These are phyloP conservation scores for Nycticebus coucang DNA, from an alignment of 2,113 vertebrate species.

Conservation along the genomic window DNA sequence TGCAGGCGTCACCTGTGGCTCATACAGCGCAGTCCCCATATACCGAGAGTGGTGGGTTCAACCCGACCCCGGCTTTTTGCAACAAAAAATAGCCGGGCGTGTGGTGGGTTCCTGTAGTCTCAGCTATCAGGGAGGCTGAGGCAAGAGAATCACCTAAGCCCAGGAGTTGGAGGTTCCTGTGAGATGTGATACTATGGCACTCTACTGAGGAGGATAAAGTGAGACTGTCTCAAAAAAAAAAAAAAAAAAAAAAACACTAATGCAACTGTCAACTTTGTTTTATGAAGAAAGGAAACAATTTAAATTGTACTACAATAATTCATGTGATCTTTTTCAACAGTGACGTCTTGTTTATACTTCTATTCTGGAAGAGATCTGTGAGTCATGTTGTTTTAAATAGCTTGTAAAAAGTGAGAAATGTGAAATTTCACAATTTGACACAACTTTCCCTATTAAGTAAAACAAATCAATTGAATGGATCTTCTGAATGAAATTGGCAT, in stretches of 20 bases:
- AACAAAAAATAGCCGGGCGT: no score
- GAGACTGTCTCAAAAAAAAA: no score
- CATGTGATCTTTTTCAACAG: background rate
- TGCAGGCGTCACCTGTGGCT: no score
- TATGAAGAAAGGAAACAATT: background rate
- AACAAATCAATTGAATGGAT: background rate
- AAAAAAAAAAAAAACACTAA: background rate
- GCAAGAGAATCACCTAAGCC: no score
- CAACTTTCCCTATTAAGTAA: background rate
- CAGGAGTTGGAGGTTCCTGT: no score
- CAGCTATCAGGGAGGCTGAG: no score
- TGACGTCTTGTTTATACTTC: background rate
- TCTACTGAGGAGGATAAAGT: no score
- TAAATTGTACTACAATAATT: background rate
- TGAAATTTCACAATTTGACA: slow-evolving; percentile 10
- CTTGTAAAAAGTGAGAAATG: background rate
- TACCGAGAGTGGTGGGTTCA: no score
- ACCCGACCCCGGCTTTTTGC: no score
- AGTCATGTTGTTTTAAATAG: background rate
- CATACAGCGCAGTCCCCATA: no score
- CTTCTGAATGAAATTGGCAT: background rate
- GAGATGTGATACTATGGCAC: no score
- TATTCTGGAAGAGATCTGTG: background rate
- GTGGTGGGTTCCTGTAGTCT: no score
- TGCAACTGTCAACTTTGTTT: background rate